Evolutionary conservation across 2,888 invertebrate species (phyloP).

Genomic region (Tupiocoris notatus): DNA sequence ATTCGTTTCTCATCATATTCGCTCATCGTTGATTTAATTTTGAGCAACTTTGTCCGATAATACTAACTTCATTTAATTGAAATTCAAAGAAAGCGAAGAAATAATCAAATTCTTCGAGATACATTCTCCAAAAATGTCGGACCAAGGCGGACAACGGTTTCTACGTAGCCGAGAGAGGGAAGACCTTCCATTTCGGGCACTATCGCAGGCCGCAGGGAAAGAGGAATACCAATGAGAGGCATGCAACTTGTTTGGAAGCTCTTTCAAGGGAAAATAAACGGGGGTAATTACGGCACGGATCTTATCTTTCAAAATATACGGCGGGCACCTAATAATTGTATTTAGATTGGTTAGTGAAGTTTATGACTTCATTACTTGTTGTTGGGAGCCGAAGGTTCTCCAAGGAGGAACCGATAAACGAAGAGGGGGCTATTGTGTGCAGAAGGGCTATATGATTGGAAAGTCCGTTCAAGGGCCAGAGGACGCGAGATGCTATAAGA

Average conservation of each 20-base stretch:
- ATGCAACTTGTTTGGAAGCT: slow-evolving; percentile 39
- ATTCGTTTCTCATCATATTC: no score
- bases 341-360: slow-evolving; percentile 39
- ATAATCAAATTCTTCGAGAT: not conserved
- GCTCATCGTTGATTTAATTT: no score
- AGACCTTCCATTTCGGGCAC: slow-evolving; percentile 32
- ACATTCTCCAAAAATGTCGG: not conserved
- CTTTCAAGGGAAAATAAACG: slow-evolving; percentile 16
- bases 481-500: no score
- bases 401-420: not conserved
- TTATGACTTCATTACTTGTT: slow-evolving; percentile 39
- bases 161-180: no score
- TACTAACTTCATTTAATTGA: no score
- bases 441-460: slow-evolving; percentile 37
- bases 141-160: not conserved
- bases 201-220: slow-evolving; percentile 16
- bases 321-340: slow-evolving; percentile 39
- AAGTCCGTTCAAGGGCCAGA: no score
- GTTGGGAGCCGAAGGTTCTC: slow-evolving; percentile 3
- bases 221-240: slow-evolving; percentile 34
- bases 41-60: no score
- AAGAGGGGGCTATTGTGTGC: slow-evolving; percentile 15
- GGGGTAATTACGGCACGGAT: slow-evolving; percentile 40
- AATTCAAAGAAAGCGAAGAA: not conserved
- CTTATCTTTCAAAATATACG: slow-evolving; percentile 34